These are phyloP conservation scores for Heteromormyrus szaboi DNA, from an alignment of 2,797 vertebrate species.

Conservation along the genomic window DNA sequence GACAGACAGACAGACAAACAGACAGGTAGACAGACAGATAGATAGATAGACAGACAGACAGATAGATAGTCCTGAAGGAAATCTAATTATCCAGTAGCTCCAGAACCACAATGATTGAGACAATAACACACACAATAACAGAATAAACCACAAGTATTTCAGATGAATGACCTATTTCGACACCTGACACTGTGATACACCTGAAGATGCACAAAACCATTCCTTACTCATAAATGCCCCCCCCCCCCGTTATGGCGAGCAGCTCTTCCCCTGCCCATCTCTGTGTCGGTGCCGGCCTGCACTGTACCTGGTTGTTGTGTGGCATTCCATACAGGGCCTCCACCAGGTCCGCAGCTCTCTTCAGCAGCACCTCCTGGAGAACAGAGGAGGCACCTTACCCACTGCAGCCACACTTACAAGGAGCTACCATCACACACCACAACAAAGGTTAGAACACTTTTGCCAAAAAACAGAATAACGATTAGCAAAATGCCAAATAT, in stretches of 20 bases:
- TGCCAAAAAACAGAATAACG: background rate
- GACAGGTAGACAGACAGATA: no score
- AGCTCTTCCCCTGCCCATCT: background rate
- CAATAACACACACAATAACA: background rate
- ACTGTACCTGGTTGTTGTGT: slow-evolving; percentile 56
- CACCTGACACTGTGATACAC: background rate
- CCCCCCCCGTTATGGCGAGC: background rate
- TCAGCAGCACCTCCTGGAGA: slow-evolving; percentile 17
- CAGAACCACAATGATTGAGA: background rate
- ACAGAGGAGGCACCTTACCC: background rate
- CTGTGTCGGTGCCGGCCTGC: background rate
- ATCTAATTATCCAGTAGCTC: no score
- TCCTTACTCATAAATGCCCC: background rate
- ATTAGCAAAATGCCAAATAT: background rate
- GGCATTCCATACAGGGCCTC: slow-evolving; percentile 59
- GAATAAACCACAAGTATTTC: no score
- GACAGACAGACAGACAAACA: no score
- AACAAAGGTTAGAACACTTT: background rate
- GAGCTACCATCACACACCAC: background rate
- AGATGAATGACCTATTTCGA: background rate
- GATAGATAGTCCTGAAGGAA: no score
- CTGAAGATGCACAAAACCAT: background rate
- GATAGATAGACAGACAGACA: no score
- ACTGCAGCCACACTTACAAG: background rate
- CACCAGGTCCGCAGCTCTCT: slow-evolving; percentile 45